phyloP scores from a whole-genome alignment of 1,140 invertebrate species.

The Euura lappo region DNA sequence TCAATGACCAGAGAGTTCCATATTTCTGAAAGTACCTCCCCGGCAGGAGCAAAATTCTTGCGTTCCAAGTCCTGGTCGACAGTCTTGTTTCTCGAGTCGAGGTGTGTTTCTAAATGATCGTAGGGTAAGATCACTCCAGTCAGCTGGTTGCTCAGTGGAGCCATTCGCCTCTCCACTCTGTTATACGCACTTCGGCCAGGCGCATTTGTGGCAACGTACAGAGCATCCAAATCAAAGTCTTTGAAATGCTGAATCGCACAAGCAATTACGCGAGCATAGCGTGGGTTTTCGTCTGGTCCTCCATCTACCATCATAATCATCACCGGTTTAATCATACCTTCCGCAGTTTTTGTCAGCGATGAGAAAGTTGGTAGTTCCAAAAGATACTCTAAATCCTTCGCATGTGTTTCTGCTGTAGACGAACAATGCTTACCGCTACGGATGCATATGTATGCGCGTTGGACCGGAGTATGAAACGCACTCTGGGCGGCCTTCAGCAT shows the following conservation, averaged over 20 bases:
- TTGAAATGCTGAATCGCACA: conserved; percentile 46
- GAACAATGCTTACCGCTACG: conserved; percentile 44
- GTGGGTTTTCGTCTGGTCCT: conserved; percentile 55
- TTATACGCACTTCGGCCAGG: conserved; percentile 50
- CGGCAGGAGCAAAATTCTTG: conserved; percentile 42
- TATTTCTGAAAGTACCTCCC: conserved; percentile 40
- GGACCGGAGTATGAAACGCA: conserved; percentile 47
- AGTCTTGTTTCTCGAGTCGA: conserved; percentile 43
- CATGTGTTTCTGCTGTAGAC: conserved; percentile 47
- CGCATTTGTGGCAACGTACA: conserved; percentile 55
- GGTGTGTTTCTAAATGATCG: conserved; percentile 51
- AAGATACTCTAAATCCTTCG: conserved; percentile 43
- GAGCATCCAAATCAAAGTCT: conserved; percentile 50
- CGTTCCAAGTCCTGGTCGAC: conserved; percentile 42
- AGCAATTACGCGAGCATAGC: conserved; percentile 45
- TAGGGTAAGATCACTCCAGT: conserved; percentile 50
- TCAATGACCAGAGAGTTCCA: conserved; percentile 43
- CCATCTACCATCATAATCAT: conserved; percentile 49
- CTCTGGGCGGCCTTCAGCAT: conserved; percentile 36
- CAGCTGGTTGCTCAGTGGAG: conserved; percentile 49
- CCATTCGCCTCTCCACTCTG: conserved; percentile 44
- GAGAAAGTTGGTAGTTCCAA: conserved; percentile 33
- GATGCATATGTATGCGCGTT: conserved; percentile 53
- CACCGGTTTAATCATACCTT: conserved; percentile 47
- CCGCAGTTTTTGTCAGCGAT: conserved; percentile 33